Evolutionary conservation across 2,797 vertebrate species (phyloP).

Genomic region (Strix occidentalis): DNA sequence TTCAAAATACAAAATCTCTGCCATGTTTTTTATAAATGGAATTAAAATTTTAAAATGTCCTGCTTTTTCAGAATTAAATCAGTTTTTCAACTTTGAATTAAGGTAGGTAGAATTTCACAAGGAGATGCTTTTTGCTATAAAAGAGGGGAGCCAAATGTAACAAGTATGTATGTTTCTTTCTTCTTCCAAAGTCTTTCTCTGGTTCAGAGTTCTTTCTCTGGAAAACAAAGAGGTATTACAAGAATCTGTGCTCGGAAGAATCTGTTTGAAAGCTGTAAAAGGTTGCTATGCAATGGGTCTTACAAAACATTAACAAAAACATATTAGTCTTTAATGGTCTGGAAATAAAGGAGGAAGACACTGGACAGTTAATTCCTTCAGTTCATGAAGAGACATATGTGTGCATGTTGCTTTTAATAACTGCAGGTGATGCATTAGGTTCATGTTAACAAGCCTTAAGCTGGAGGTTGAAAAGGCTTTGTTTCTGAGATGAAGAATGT

Average conservation of each 20-base stretch:
- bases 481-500: background rate
- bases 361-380: background rate
- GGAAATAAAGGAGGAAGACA: background rate
- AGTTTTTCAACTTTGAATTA: background rate
- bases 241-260: background rate
- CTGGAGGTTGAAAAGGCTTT: background rate
- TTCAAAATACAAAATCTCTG: background rate
- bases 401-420: background rate
- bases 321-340: background rate
- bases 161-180: background rate
- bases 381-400: background rate
- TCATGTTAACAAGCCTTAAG: background rate
- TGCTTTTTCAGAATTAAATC: constrained; percentile 27
- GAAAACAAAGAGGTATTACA: background rate
- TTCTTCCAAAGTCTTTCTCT: background rate
- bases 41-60: background rate
- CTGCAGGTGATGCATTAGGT: background rate
- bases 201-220: background rate
- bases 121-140: background rate
- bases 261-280: background rate
- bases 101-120: constrained; percentile 19
- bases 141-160: background rate
- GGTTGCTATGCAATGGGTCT: background rate
- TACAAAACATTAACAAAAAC: background rate
- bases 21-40: background rate